phyloP scores from a whole-genome alignment of 2,113 vertebrate species.

The Furnarius figulus region DNA sequence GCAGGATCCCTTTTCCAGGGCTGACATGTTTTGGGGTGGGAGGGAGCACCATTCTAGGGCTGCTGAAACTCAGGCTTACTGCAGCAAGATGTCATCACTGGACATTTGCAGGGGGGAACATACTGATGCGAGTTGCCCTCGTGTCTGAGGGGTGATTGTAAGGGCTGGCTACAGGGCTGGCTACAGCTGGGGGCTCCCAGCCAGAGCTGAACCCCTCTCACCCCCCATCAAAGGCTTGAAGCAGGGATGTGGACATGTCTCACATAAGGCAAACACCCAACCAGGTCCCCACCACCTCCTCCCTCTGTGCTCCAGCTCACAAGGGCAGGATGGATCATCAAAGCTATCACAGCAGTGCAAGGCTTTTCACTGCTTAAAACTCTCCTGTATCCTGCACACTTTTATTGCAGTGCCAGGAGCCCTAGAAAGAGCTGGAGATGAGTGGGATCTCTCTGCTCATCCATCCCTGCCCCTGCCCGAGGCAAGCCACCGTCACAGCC shows the following conservation, averaged over 20 bases:
- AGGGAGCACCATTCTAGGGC: background rate
- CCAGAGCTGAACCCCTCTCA: background rate
- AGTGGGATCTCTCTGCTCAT: background rate
- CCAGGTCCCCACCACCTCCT: background rate
- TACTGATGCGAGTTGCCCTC: accelerated
- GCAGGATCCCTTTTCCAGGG: background rate
- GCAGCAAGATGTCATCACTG: accelerated
- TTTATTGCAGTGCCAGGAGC: background rate
- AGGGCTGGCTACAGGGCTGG: background rate
- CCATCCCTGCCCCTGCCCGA: background rate
- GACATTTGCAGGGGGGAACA: accelerated
- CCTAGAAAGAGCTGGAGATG: background rate
- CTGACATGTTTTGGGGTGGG: too few species aligned
- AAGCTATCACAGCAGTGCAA: accelerated
- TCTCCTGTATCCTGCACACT: background rate
- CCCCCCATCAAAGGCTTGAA: accelerated
- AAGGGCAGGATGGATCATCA: background rate
- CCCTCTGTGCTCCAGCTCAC: background rate
- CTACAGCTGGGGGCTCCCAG: background rate
- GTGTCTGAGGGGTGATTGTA: accelerated
- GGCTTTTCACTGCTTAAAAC: background rate
- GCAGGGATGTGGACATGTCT: background rate
- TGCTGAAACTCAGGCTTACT: background rate
- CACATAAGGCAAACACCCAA: background rate
- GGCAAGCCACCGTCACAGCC: background rate